A percentile compares a stretch with the other conserved stretches of the same genome.
Evolutionary conservation across 64 coral and sea anemone genomes (phyloP).

Genomic region (Platygyra sinensis): DNA sequence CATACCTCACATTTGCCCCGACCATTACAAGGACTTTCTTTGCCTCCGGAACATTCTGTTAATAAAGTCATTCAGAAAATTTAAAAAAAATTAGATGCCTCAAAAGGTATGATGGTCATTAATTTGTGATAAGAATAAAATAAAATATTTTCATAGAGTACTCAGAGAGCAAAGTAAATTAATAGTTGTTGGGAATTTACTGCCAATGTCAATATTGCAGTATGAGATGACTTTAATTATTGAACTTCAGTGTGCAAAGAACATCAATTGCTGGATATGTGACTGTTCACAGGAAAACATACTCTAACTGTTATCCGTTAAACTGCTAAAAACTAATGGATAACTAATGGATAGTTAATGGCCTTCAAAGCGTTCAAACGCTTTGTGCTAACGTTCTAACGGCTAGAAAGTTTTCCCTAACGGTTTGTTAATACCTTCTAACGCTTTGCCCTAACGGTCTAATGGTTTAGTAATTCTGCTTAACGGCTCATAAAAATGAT

Average conservation of each 20-base stretch:
- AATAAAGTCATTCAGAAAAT: background rate
- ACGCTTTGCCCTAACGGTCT: background rate
- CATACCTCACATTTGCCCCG: conserved; percentile 84
- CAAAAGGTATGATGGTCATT: too few relatives aligned
- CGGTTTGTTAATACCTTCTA: background rate
- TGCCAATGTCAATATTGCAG: too few relatives aligned
- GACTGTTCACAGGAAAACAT: background rate
- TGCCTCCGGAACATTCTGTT: conserved; percentile 87
- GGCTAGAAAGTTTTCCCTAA: background rate
- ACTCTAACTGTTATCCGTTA: background rate
- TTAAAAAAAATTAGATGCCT: too few relatives aligned
- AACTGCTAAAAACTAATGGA: background rate
- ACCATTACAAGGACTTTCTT: conserved; percentile 74
- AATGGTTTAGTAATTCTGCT: too few relatives aligned
- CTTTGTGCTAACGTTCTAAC: background rate
- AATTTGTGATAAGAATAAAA: too few relatives aligned
- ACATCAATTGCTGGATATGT: too few relatives aligned
- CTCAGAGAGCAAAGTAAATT: too few relatives aligned
- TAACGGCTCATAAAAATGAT: too few relatives aligned
- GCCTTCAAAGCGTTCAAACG: background rate
- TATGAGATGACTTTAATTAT: too few relatives aligned
- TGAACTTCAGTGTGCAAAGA: too few relatives aligned
- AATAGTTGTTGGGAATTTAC: too few relatives aligned
- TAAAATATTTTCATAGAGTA: too few relatives aligned
- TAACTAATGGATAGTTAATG: background rate